Base-by-base conservation (phyloP, 2,888 invertebrate species). In the Toxonevra muliebris region DNA sequence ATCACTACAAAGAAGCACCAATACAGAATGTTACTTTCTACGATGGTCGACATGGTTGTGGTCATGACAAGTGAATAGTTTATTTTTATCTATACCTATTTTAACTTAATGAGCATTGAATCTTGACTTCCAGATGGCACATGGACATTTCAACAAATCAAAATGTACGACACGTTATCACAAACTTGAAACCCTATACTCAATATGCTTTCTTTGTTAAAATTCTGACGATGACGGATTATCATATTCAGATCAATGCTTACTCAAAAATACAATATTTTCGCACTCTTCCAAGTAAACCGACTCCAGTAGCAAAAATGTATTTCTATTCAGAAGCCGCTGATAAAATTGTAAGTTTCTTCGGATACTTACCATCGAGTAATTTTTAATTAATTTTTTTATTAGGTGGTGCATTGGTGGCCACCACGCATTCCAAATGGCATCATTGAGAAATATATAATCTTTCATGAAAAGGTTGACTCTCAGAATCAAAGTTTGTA, bases 121-220 rank as follows among this genome's bases (percentile, higher is more conserved):
- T 30, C 30, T 2, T 30, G 2, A 17, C 53, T 15, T 20, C 62
- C 60, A 92, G 92, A 59, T 93, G 93, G 93, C 88, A 88, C 72
- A 90, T 92, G 53, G 87, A 90, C 53, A 69, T 80, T 4, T 71
- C 77, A 3, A 41, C 73, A 0, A 74, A 60, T 41, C 78, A 72
- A 80, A 87, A 87, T 17, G 82, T 87, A 19, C 87, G 88, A 75
- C 87, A 90, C 75, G 86, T 89, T 11, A 82, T 95, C 45, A 85
- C 89, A 1, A 87, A 89, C 68, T 87, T 97, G n/a, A 91, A 92
- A 76, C 95, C 97, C 0, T 94, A 89, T 85, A 97, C 97, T 0
- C 92, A 93, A 75, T 99, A 99, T 86, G 98, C 97, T 0, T 92
- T 91, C 73, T 99, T 96, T 83, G 93, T 98, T 1, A 94, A 95